A percentile compares a stretch with the other conserved stretches of the same genome.
These are phyloP conservation scores for Leptopilina myrica DNA, from an alignment of 2,888 invertebrate species.

Conservation along the genomic window DNA sequence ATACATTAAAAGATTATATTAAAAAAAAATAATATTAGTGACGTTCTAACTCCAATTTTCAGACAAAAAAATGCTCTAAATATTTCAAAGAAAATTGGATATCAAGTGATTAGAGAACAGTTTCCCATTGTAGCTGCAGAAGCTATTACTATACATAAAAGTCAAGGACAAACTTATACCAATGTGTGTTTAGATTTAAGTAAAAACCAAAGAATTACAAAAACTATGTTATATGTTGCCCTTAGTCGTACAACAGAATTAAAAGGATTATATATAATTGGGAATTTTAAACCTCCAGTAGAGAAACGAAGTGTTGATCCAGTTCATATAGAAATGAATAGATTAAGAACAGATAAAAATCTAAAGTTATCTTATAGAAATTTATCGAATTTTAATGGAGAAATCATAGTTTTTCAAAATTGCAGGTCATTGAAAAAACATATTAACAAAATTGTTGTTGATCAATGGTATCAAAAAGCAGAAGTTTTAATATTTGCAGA, in stretches of 20 bases:
- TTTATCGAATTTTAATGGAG: background rate
- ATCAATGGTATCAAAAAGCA: slow-evolving; percentile 25
- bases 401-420: slow-evolving; percentile 7
- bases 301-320: background rate
- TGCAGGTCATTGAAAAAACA: too few species aligned
- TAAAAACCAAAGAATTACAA: background rate
- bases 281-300: background rate
- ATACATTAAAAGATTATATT: too few species aligned
- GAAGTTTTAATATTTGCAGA: slow-evolving; percentile 37
- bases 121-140: too few species aligned
- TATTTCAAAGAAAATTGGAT: too few species aligned
- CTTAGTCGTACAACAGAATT: slow-evolving; percentile 19
- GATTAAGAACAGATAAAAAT: slow-evolving; percentile 10
- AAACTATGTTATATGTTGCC: slow-evolving; percentile 34
- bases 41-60: too few species aligned
- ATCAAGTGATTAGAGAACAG: too few species aligned
- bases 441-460: background rate
- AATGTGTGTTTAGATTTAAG: too few species aligned
- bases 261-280: too few species aligned
- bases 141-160: too few species aligned
- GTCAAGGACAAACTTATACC: too few species aligned
- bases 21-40: too few species aligned
- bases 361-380: slow-evolving; percentile 4
- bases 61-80: too few species aligned
- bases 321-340: background rate